phyloP scores from a whole-genome alignment of 2,888 invertebrate genomes.

The Papilio gigon region DNA sequence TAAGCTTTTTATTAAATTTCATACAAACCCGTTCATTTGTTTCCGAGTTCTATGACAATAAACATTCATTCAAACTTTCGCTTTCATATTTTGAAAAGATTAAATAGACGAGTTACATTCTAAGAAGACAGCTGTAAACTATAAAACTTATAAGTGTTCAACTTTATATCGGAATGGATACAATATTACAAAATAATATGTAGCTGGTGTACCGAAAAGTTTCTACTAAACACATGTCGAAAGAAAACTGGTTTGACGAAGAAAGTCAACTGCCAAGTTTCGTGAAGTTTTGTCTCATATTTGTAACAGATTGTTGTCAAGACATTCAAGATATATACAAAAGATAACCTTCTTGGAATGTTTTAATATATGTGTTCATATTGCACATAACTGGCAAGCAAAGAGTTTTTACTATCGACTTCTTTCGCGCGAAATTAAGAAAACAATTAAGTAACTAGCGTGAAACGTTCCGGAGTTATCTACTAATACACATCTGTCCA shows the following conservation, averaged over 20 bases:
- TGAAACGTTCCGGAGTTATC: too few species aligned
- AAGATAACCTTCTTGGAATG: background rate
- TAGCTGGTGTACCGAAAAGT: conserved; percentile 9
- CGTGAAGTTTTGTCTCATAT: conserved; percentile 15
- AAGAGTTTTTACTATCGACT: too few species aligned
- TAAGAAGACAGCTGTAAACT: too few species aligned
- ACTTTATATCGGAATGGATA: background rate
- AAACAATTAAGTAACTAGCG: too few species aligned
- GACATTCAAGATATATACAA: background rate
- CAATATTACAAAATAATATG: conserved; percentile 21
- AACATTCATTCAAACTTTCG: too few species aligned
- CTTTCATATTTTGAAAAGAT: background rate
- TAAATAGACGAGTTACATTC: too few species aligned
- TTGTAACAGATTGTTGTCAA: conserved; percentile 31
- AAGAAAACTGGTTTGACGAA: conserved; percentile 22
- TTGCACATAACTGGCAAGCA: background rate
- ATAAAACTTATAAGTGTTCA: background rate
- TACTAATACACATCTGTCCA: too few species aligned
- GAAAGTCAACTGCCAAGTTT: conserved; percentile 31
- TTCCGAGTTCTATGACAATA: too few species aligned
- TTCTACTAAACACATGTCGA: conserved; percentile 28
- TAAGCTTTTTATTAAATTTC: too few species aligned
- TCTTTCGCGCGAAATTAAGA: too few species aligned
- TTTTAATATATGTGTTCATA: background rate
- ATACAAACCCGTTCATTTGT: too few species aligned